Evolutionary conservation across 1,140 invertebrate genomes (phyloP), one percentile per base, ranked within the genome.

Genomic region (Drosophila cardini): DNA sequence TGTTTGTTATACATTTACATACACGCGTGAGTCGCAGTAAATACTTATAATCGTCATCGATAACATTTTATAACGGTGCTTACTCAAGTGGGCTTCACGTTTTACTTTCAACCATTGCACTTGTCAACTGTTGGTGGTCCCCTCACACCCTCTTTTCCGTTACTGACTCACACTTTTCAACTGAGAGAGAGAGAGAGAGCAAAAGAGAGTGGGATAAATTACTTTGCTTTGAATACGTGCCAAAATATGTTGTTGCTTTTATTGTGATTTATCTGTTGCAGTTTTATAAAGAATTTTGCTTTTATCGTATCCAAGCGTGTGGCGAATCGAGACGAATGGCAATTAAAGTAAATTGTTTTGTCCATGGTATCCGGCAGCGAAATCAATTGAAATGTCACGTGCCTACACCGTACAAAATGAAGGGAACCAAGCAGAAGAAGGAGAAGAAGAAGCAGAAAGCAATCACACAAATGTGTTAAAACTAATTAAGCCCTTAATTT

Each of bases 331-430:
- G 26, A 50, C 52, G 42, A 57, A 50, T 43, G n/a, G 13, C 55
- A 72, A 67, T 72, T 72, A 65, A 65, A 72, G 10, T n/a, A 38
- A 42, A 65, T 65, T 65, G 53, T 53, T 72, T 52, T 65, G 21
- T 65, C 62, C 61, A 72, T 65, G 69, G 42, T 42, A 71, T 69
- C 56, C 60, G 60, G 53, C 63, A 52, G 30, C 13, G 15, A 34
- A 26, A 57, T 67, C 30, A 72, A 67, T 46, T 43, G 18, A 73
- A 68, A 73, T 68, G 46, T 73, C 63, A 72, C 70, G 70, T 67
- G 70, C 53, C 30, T 5, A 26, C 21, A 26, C 1, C 21, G 21
- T 26, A 26, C 21, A 26, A 26, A 26, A 26, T 26, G 21, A 26
- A 26, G 21, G 21, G 21, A 26, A 26, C 21, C 18, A 15, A 50